A percentile compares a stretch with the other conserved stretches of the same genome.
Conservation (phyloP, 2,888 invertebrate genomes). For the Zaprionus obscuricornis region DNA sequence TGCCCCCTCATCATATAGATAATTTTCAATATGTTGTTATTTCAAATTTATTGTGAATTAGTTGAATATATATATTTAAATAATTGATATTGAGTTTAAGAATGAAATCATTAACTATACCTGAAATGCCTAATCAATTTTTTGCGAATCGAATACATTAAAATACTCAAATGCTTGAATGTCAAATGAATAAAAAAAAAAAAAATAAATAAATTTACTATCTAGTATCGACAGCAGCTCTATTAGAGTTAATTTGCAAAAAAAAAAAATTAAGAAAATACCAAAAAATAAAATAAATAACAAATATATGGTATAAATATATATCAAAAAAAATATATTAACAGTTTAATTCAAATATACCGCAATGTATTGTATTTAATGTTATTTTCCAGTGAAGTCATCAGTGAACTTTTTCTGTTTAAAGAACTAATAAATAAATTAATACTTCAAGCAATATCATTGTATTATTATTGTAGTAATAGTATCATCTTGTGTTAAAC, state of each 20-base stretch:
- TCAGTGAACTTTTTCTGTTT: slow-evolving; percentile 60
- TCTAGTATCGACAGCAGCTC: slow-evolving; percentile 3
- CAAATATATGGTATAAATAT: slow-evolving; percentile 33
- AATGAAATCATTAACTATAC: slow-evolving; percentile 38
- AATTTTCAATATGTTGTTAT: slow-evolving; percentile 15
- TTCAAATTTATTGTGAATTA: slow-evolving; percentile 40
- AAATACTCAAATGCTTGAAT: neutral
- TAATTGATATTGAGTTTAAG: slow-evolving; percentile 40
- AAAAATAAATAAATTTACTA: slow-evolving; percentile 40
- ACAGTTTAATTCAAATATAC: slow-evolving; percentile 48
- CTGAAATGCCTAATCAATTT: slow-evolving; percentile 61
- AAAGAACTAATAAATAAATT: slow-evolving; percentile 62
- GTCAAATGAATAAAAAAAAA: slow-evolving; percentile 12
- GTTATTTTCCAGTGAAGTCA: slow-evolving; percentile 52
- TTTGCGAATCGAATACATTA: slow-evolving; percentile 51
- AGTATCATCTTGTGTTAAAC: too few species aligned
- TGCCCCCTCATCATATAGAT: slow-evolving; percentile 9
- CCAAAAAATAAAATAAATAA: slow-evolving; percentile 40
- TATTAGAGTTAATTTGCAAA: slow-evolving; percentile 24
- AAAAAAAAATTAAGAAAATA: too few species aligned
- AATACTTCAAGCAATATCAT: slow-evolving; percentile 42
- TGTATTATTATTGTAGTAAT: too few species aligned
- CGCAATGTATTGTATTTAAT: slow-evolving; percentile 65
- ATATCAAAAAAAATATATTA: slow-evolving; percentile 23
- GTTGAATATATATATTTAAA: too few species aligned